A percentile compares a stretch with the other conserved stretches of the same genome.
phyloP scores from a whole-genome alignment of 1,140 invertebrate genomes.

The Cyclargus thomasi region DNA sequence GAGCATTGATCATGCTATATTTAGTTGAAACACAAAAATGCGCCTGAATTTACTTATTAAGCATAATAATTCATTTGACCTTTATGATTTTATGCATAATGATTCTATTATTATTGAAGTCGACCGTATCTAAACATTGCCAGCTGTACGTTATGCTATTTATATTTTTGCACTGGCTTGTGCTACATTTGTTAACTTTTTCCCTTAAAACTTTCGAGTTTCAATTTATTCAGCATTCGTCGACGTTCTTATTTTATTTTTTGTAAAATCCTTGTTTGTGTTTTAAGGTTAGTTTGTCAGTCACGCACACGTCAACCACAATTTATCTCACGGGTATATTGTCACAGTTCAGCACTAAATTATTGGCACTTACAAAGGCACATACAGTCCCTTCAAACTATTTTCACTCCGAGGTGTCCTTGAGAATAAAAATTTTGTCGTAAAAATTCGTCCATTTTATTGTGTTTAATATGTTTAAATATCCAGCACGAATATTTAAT shows the following conservation, averaged over 20 bases:
- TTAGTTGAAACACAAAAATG: neutral
- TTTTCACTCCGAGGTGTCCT: no score
- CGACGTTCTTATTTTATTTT: constrained; percentile 21
- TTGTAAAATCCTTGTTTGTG: constrained; percentile 30
- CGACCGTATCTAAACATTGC: neutral
- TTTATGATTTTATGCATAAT: neutral
- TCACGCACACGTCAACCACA: constrained; percentile 67
- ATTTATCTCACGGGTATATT: constrained; percentile 54
- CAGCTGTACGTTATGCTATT: constrained; percentile 7
- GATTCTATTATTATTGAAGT: neutral
- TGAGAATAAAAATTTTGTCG: no score
- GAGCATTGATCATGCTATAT: neutral
- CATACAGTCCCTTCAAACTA: constrained; percentile 32
- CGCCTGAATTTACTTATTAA: neutral
- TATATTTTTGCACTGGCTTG: neutral
- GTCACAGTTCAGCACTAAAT: constrained; percentile 45
- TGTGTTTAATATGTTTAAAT: no score
- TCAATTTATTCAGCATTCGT: constrained; percentile 38
- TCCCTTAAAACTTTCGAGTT: no score
- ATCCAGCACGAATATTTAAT: neutral
- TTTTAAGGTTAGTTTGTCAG: constrained; percentile 57
- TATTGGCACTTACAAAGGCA: constrained; percentile 43
- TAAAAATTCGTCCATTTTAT: no score
- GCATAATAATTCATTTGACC: constrained; percentile 4
- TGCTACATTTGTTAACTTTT: no score